Conservation (phyloP, 2,888 invertebrate species). For the Ferrisia virgata region DNA sequence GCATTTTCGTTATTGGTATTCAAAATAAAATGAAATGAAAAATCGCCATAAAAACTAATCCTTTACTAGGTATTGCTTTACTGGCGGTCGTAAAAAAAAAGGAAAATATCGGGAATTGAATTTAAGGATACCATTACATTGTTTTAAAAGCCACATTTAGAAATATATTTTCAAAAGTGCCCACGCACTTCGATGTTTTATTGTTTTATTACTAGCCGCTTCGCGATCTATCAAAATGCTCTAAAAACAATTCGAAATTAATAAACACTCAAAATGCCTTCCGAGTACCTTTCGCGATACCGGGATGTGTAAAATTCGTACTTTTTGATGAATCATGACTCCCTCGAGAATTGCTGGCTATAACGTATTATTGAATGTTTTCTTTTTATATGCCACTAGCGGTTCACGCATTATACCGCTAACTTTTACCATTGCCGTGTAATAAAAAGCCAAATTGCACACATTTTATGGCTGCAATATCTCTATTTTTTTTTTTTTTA, state of each 20-base stretch:
- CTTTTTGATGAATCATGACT: conserved; percentile 31
- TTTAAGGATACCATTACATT: not conserved
- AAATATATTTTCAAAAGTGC: not conserved
- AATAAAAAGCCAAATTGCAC: conserved; percentile 24
- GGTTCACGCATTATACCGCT: conserved; percentile 9
- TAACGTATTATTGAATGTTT: conserved; percentile 23
- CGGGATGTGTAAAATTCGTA: not conserved
- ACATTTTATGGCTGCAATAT: not conserved
- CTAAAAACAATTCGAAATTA: conserved; percentile 24
- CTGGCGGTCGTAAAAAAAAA: not conserved
- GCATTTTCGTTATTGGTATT: not conserved
- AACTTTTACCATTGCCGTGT: not conserved
- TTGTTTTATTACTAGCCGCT: not conserved
- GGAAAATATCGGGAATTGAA: not conserved
- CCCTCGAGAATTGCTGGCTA: not conserved
- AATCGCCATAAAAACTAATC: conserved; percentile 12
- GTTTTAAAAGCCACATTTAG: not conserved
- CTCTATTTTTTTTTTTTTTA: not conserved
- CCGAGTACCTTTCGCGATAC: not conserved
- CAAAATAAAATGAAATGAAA: not conserved
- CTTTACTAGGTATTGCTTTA: not conserved
- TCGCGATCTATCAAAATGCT: conserved; percentile 27
- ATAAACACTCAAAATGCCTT: conserved; percentile 3
- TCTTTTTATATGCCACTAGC: conserved; percentile 7
- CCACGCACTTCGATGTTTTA: not conserved